phyloP scores from a whole-genome alignment of 2,888 invertebrate species.

The Zelleria hepariella region DNA sequence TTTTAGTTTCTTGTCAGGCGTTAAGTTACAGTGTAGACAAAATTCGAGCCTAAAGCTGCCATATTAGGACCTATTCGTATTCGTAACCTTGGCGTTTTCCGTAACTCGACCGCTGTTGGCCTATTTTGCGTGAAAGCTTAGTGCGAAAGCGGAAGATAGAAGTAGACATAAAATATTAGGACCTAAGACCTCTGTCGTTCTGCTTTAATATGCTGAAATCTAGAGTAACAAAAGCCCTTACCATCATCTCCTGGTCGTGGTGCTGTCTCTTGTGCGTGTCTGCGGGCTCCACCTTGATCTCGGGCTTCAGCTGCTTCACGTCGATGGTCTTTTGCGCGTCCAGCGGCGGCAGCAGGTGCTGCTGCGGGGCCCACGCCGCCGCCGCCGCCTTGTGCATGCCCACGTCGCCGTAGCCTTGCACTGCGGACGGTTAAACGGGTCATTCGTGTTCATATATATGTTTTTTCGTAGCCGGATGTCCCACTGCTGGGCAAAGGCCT shows the following conservation, averaged over 20 bases:
- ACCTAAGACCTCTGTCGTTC: too few species aligned
- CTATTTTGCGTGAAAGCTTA: too few species aligned
- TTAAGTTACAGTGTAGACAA: too few species aligned
- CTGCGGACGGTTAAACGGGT: not conserved
- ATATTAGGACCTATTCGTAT: too few species aligned
- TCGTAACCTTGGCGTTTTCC: too few species aligned
- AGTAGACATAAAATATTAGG: too few species aligned
- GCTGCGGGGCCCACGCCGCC: constrained; percentile 60
- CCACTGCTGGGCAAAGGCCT: too few species aligned
- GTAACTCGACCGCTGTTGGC: too few species aligned
- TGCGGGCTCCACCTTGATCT: constrained; percentile 58
- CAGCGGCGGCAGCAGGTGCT: constrained; percentile 51
- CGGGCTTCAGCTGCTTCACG: constrained; percentile 57
- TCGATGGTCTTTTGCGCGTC: constrained; percentile 58
- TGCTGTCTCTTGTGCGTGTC: constrained; percentile 59
- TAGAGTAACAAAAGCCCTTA: constrained; percentile 18
- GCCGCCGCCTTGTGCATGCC: constrained; percentile 55
- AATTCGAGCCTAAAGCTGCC: too few species aligned
- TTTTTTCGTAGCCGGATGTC: too few species aligned
- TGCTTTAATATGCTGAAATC: not conserved
- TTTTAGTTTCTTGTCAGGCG: too few species aligned
- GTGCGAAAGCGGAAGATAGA: too few species aligned
- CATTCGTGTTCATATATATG: not conserved
- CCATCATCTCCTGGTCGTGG: constrained; percentile 58
- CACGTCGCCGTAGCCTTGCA: constrained; percentile 56